Percentiles rank a stretch among this genome's conserved stretches.
Evolutionary conservation across 2,113 vertebrate species (phyloP).

Genomic region (Sialia sialis): DNA sequence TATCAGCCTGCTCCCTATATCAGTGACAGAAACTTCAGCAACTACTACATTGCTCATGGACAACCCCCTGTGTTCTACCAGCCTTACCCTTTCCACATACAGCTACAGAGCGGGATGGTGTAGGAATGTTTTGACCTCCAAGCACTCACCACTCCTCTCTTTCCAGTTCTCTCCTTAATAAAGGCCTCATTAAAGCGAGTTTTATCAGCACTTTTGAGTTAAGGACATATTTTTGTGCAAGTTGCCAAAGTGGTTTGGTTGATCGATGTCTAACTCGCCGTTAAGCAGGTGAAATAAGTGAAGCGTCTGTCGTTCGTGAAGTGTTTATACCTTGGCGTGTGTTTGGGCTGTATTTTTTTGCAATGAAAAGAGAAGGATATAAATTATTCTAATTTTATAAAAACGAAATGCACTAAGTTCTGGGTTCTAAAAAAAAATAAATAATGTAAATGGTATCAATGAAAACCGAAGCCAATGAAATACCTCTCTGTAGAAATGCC

Average conservation of each 20-base stretch:
- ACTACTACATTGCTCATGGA: conserved; percentile 85
- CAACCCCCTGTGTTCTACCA: conserved; percentile 79
- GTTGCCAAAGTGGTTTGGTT: conserved; percentile 39
- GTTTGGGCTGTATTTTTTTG: conserved; percentile 20
- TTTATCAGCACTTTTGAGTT: conserved; percentile 52
- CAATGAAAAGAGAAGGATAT: conserved; percentile 19
- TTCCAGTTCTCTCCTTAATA: conserved; percentile 29
- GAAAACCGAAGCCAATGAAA: neutral
- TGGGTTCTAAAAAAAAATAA: neutral
- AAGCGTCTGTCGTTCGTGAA: neutral
- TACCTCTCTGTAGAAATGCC: conserved; percentile 22
- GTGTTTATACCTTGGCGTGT: neutral
- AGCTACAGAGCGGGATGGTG: conserved; percentile 80
- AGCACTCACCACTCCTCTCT: neutral
- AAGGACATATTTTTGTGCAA: conserved; percentile 46
- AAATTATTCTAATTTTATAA: conserved; percentile 47
- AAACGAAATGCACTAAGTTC: neutral
- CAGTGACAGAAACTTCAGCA: conserved; percentile 83
- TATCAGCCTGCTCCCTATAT: conserved; percentile 93
- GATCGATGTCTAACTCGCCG: neutral
- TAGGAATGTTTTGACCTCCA: conserved; percentile 49
- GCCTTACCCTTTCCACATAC: conserved; percentile 81
- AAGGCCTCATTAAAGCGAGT: conserved; percentile 56
- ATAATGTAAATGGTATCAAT: neutral
- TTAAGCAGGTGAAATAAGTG: neutral